Evolutionary conservation across 2,797 vertebrate species (phyloP), one percentile per base, ranked within the genome.

Genomic region (Acomys russatus): DNA sequence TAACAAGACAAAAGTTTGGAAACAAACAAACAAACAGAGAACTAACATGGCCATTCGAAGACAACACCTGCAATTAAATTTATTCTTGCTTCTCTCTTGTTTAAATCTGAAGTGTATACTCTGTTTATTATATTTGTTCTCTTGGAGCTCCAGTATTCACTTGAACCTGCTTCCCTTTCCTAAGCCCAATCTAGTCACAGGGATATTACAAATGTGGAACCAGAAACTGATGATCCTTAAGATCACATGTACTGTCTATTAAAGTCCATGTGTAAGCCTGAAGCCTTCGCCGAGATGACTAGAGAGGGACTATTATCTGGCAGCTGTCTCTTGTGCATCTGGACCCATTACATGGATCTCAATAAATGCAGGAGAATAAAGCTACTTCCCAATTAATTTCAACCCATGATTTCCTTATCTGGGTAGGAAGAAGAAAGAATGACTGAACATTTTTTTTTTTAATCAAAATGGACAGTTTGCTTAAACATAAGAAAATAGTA

Each of bases 81-180:
- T 76, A 90, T 70, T 85, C 51, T 91, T 77, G 15, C 9, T 89
- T 83, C 82, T 9, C 61, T 28, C 2, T 2, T 15, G 0, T 44
- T 44, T 78, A 89, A 91, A 17, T 84, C 54, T 82, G 73, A 70
- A 90, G 51, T 70, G 20, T 74, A n/a, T 18, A 63, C 12, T 95
- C 3, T 59, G 25, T 44, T 92, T 90, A 71, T 51, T 92, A 49
- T 90, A 76, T 89, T 94, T 88, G 92, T 63, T 15, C 1, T 38
- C 68, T 10, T 0, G 20, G 78, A 93, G 68, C 85, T 78, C 88
- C 59, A 66, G 7, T 59, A 88, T 86, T 23, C 8, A 3, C 10
- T 68, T 49, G 17, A 35, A 63, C 38, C 12, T 30, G 66, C 2
- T 33, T 79, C 90, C 92, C 1, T n/a, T 59, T 4, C 9, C n/a